A percentile compares a stretch with the other conserved stretches of the same genome.
Conservation (phyloP, 2,888 invertebrate genomes). For the Microplitis deprimator region DNA sequence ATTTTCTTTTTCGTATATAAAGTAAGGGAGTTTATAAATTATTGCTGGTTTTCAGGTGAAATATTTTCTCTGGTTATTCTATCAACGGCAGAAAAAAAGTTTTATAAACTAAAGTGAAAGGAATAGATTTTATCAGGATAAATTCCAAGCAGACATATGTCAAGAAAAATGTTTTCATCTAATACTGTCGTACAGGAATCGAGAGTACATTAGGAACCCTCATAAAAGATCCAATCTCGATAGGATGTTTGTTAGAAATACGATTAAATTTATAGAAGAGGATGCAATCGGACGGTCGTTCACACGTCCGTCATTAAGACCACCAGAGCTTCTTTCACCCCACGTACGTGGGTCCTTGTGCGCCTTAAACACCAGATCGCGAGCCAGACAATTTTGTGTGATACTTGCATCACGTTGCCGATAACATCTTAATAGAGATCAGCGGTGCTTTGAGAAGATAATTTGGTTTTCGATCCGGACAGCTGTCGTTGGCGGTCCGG, state of each 20-base stretch:
- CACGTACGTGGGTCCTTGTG: not conserved
- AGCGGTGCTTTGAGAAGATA: slow-evolving; percentile 69
- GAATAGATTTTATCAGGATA: slow-evolving; percentile 20
- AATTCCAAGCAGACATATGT: not conserved
- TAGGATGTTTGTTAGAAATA: slow-evolving; percentile 10
- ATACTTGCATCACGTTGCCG: slow-evolving; percentile 56
- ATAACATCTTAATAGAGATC: slow-evolving; percentile 71
- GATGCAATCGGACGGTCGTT: slow-evolving; percentile 58
- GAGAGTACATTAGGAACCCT: slow-evolving; percentile 13
- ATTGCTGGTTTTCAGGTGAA: slow-evolving; percentile 34
- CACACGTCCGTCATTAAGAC: slow-evolving; percentile 54
- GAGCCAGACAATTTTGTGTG: slow-evolving; percentile 44
- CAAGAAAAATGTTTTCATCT: slow-evolving; percentile 2
- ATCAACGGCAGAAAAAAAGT: not conserved
- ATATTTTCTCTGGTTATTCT: slow-evolving; percentile 7
- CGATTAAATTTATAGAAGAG: slow-evolving; percentile 44
- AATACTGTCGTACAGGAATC: not conserved
- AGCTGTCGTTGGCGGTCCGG: slow-evolving; percentile 68
- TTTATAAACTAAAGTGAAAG: slow-evolving; percentile 11
- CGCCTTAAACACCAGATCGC: not conserved
- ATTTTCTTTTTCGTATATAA: not conserved
- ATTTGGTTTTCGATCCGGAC: slow-evolving; percentile 69
- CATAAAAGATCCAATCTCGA: slow-evolving; percentile 47
- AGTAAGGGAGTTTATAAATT: slow-evolving; percentile 44
- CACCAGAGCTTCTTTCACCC: slow-evolving; percentile 12